Conservation (phyloP, 2,797 vertebrate genomes). For the Phylloscopus collybita region DNA sequence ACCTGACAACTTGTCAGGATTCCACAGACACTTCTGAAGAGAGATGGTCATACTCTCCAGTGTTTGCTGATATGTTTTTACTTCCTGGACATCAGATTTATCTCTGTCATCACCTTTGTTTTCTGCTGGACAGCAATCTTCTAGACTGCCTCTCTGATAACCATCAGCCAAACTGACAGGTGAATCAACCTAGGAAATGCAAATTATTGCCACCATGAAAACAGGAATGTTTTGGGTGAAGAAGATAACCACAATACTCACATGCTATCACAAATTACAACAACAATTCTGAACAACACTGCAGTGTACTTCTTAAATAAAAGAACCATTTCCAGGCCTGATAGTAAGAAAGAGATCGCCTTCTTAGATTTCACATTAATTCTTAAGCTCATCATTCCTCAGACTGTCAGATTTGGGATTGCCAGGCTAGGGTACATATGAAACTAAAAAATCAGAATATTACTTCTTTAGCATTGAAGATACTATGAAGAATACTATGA, state of each 20-base stretch:
- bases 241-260: neutral
- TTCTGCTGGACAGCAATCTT: slow-evolving; percentile 7
- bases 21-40: neutral
- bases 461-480: neutral
- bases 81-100: neutral
- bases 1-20: slow-evolving; percentile 1
- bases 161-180: slow-evolving; percentile 5
- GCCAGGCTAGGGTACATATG: neutral
- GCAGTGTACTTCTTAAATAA: neutral
- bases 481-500: neutral
- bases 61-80: neutral
- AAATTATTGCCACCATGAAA: neutral
- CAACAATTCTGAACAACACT: neutral
- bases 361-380: neutral
- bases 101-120: neutral
- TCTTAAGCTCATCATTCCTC: neutral
- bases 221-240: neutral
- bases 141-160: neutral
- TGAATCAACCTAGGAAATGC: slow-evolving; percentile 58
- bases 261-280: neutral
- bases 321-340: neutral
- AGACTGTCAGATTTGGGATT: neutral
- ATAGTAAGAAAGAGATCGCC: neutral
- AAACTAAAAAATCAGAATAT: neutral
- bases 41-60: neutral